Evolutionary conservation across 1,140 invertebrate species (phyloP), one percentile per base, ranked within the genome.

Genomic region (Leptestheria dahalacensis): DNA sequence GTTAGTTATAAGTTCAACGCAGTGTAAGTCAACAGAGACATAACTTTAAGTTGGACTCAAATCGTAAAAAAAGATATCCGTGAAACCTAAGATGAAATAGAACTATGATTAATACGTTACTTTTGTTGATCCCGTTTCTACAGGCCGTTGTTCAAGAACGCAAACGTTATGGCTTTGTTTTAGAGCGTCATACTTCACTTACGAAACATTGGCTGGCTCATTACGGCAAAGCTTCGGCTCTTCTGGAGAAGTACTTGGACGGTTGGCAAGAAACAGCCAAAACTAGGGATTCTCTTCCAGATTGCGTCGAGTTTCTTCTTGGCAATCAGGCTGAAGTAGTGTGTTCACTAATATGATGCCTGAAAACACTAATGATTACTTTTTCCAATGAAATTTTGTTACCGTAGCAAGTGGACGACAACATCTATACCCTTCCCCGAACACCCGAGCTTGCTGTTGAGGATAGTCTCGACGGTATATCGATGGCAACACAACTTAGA

Each of bases 71-170:
- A n/a, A n/a, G n/a, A n/a, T n/a, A n/a, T n/a, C n/a, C n/a, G n/a
- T n/a, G n/a, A n/a, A n/a, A n/a, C n/a, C n/a, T n/a, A n/a, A n/a
- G n/a, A n/a, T n/a, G n/a, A n/a, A n/a, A n/a, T n/a, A n/a, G n/a
- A n/a, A n/a, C n/a, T n/a, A n/a, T n/a, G n/a, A n/a, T n/a, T n/a
- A n/a, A 28, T 29, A 29, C 21, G 18, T n/a, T 48, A 59, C 54
- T 59, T 33, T 28, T n/a, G 3, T 10, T 23, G 24, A 33, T 54
- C 63, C n/a, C 65, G 66, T 66, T 64, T 63, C 71, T 70, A 28
- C 70, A 95, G 90, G 91, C 91, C 46, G 86, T 94, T 81, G 88
- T 89, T 46, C 91, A 96, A 73, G 91, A 96, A 72, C 78, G 91
- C 62, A 79, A 90, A 60, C 81, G 90, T 65, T 94, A 94, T 71